Percentiles rank a stretch among this genome's conserved stretches.
Conservation (phyloP, 2,113 vertebrate species). For the Rhynchopsitta pachyrhyncha region DNA sequence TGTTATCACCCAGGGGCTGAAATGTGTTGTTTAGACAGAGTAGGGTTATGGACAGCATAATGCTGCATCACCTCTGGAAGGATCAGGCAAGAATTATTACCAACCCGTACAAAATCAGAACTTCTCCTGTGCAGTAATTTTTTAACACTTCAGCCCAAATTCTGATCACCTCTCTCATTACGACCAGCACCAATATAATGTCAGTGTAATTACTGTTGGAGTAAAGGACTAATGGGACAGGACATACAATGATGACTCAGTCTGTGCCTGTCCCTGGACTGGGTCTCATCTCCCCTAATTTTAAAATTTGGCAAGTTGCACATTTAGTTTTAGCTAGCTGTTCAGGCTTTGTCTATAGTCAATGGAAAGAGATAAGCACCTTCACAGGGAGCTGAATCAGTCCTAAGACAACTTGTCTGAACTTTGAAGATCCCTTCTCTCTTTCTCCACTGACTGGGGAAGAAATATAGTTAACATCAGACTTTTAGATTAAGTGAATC, state of each 20-base stretch:
- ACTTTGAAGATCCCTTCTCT: not conserved
- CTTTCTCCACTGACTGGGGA: not conserved
- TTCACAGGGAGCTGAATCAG: not conserved
- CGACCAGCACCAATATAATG: not conserved
- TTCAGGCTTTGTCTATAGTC: not conserved
- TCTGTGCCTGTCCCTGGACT: not conserved
- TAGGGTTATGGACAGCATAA: not conserved
- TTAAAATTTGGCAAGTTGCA: not conserved
- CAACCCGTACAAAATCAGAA: not conserved
- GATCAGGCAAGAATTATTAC: not conserved
- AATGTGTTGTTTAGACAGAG: not conserved
- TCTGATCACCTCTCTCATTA: not conserved
- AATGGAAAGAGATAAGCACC: not conserved
- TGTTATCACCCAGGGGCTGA: constrained; percentile 35
- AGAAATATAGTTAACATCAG: not conserved
- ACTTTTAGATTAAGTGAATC: not conserved
- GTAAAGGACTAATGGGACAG: not conserved
- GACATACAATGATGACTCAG: not conserved
- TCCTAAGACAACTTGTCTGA: not conserved
- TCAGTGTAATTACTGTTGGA: not conserved
- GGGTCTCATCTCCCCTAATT: not conserved
- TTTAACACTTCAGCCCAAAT: not conserved
- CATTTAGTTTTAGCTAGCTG: not conserved
- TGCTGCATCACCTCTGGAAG: not conserved
- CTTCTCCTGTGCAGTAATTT: not conserved